Evolutionary conservation across 2,113 vertebrate species (phyloP).

Genomic region (Amazona vittata): DNA sequence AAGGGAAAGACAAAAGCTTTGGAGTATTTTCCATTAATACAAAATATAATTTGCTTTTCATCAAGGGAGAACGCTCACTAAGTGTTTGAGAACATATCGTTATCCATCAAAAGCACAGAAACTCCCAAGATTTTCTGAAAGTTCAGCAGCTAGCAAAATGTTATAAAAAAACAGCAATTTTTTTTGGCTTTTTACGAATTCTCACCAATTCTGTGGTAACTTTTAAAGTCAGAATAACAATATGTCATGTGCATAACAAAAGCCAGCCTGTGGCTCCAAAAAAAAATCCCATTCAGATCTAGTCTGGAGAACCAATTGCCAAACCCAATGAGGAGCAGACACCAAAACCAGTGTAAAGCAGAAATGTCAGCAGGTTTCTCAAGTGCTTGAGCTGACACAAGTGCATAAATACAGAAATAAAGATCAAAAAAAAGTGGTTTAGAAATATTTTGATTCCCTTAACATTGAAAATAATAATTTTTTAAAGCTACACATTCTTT

Average conservation of each 20-base stretch:
- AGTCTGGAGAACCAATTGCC: background rate
- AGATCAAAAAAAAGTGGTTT: background rate
- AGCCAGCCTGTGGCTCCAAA: background rate
- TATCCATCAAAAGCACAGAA: slow-evolving; percentile 40
- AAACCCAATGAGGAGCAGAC: background rate
- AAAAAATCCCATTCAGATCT: background rate
- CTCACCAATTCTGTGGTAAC: background rate
- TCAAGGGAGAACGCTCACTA: background rate
- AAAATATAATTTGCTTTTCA: slow-evolving; percentile 41
- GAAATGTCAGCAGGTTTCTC: background rate
- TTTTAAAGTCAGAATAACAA: background rate
- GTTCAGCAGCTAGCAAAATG: slow-evolving; percentile 9
- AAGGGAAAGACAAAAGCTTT: slow-evolving; percentile 2
- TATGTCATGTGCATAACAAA: too few relatives aligned
- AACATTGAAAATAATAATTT: background rate
- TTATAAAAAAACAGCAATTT: background rate
- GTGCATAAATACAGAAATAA: background rate
- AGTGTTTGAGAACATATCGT: slow-evolving; percentile 40
- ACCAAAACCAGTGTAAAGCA: background rate
- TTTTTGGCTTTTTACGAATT: background rate
- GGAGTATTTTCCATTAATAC: slow-evolving; percentile 42
- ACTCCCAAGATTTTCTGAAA: background rate
- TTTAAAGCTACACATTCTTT: background rate
- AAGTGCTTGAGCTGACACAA: background rate
- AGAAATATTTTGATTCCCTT: background rate